Conservation (phyloP, 2,797 vertebrate species). For the Lophura swinhoii region DNA sequence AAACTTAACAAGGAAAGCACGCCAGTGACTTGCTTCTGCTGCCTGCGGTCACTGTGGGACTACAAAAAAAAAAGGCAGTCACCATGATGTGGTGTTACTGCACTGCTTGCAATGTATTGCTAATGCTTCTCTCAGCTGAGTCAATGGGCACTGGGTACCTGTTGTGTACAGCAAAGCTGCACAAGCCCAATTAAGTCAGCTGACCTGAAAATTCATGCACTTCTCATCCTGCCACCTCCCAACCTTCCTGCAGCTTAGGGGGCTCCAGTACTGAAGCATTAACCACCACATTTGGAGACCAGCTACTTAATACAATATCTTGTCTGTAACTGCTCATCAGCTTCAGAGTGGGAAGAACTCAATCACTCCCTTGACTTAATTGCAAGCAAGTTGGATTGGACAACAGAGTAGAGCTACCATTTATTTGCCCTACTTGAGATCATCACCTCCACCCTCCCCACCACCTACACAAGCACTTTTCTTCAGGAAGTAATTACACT, state of each 20-base stretch:
- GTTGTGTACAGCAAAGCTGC: not conserved
- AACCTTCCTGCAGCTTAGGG: not conserved
- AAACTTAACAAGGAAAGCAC: not conserved
- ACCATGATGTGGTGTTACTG: not conserved
- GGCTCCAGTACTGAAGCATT: not conserved
- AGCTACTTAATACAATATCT: not conserved
- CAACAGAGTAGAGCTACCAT: not conserved
- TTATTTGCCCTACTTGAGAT: conserved; percentile 13
- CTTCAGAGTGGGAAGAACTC: not conserved
- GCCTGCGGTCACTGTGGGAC: not conserved
- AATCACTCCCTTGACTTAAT: not conserved
- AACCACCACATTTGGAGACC: not conserved
- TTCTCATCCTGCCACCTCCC: not conserved
- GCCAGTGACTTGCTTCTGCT: not conserved
- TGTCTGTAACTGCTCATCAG: not conserved
- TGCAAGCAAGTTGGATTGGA: not conserved
- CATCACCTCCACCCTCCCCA: conserved; percentile 20
- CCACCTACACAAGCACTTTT: conserved; percentile 26
- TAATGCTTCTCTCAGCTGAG: not conserved
- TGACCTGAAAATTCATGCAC: not conserved
- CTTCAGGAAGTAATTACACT: conserved; percentile 46
- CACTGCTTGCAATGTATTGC: not conserved
- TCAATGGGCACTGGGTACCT: not conserved
- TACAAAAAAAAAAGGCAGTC: not conserved
- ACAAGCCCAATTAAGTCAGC: not conserved